Base-by-base conservation (phyloP, 2,888 invertebrate genomes). In the Euspilapteryx auroguttella region DNA sequence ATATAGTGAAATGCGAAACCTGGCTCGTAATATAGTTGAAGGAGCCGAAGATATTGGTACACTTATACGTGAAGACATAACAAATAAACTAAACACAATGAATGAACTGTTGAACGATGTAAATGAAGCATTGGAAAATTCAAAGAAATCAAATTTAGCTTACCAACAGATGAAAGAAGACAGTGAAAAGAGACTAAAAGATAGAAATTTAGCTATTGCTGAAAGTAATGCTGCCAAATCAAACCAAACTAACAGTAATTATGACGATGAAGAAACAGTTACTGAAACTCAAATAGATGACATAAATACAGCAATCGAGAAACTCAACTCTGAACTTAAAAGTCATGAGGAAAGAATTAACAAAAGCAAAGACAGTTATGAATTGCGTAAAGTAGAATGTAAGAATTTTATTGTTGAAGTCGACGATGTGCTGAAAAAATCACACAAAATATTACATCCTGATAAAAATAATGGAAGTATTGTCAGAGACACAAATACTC, bases 1-100 rank as follows among this genome's bases (percentile, higher is more conserved):
- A 44, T 52, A 57, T 14, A 56, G 49, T 33, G 65, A 73, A 48
- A 71, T 71, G 69, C 66, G 55, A 41, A 56, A 45, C 33, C 43
- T 73, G 6, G 63, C 68, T 8, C 47, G 44, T 12, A 71, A 64
- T 40, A 62, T 75, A 24, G 69, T 71, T 2, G 62, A 68, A 42
- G 68, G 65, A 3, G 69, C 73, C 25, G 75, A 75, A 39, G 68
- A 68, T 35, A 38, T 73, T 1, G 58, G 65, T 30, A 63, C 63
- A n/a, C 41, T 75, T 2, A 69, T 76, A 25, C 50, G 54, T 31
- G 68, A 64, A 46, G 76, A 77, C 42, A 75, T 76, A 27, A 68
- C 66, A 2, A 75, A 73, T 37, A 77, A 77, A 44, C 37, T 76
- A 1, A 66, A 76, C 15, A 68, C 59, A 32, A 73, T 77, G 68